Evolutionary conservation across 2,797 vertebrate genomes (phyloP).

Genomic region (Heterohyrax brucei): DNA sequence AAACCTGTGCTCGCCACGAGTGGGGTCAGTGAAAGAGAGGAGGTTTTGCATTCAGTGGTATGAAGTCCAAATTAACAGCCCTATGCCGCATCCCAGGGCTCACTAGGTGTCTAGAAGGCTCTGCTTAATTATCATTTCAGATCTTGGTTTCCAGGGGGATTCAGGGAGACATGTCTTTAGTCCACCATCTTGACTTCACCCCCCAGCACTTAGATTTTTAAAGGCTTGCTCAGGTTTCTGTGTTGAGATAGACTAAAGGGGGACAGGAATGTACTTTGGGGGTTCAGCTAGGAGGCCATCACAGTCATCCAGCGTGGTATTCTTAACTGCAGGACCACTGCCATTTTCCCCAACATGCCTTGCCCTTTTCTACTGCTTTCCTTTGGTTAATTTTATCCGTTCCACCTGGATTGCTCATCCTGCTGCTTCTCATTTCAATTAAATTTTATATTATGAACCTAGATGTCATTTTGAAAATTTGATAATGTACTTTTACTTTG

Average conservation of each 20-base stretch:
- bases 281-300: background rate
- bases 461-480: constrained; percentile 36
- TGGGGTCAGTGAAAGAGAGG: too few relatives aligned
- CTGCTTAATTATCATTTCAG: too few relatives aligned
- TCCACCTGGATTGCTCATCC: background rate
- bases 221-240: background rate
- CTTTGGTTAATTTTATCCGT: constrained; percentile 5
- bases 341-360: background rate
- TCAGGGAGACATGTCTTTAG: too few relatives aligned
- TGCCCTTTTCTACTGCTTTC: background rate
- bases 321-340: background rate
- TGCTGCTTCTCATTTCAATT: constrained; percentile 11
- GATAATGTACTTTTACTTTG: constrained; percentile 41
- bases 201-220: background rate
- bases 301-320: background rate
- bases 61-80: too few relatives aligned
- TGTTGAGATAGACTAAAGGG: background rate
- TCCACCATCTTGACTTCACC: too few relatives aligned
- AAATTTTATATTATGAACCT: constrained; percentile 24
- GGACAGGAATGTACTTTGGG: background rate
- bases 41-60: too few relatives aligned
- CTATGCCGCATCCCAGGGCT: too few relatives aligned
- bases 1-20: too few relatives aligned
- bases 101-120: too few relatives aligned
- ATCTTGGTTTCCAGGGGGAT: too few relatives aligned